Base-by-base conservation (phyloP, 2,113 vertebrate species). In the Oreochromis tanganicae region DNA sequence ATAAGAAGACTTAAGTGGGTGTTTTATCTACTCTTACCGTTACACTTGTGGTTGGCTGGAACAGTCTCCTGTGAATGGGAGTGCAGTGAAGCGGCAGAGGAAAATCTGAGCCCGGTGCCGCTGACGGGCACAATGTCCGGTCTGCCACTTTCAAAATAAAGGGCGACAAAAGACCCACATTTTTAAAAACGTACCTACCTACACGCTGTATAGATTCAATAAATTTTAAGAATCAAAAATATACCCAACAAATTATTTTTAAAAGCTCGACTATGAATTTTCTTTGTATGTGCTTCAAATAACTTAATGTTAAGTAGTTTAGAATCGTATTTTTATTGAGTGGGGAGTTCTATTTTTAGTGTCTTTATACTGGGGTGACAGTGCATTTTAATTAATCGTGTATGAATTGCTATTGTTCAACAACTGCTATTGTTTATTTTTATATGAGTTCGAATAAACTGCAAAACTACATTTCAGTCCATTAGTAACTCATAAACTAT, bases 11-110 rank as follows among this genome's bases (percentile, higher is more conserved):
- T 90, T 79, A 14, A 5, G 1, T 1, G 5, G 50, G 9, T 82
- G 29, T 88, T 92, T 86, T 0, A 16, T 9, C 14, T 27, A 85
- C 57, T 85, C 96, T 96, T 96, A 97, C 96, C 96, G 91, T 95
- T 85, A 34, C 54, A 61, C 83, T 83, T 52, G 59, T 80, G 27
- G 48, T 27, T 38, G 5, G 55, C 32, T 83, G 46, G 61, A 87
- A 86, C 83, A 87, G 83, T 82, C 87, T 91, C 90, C 86, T 88
- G 84, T 79, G 95, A 95, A 95, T 87, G 94, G 83, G 89, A 86
- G 89, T 21, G 88, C 73, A 93, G 81, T 87, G 82, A 88, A 80
- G 86, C 59, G 3, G 52, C 13, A n/a, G 27, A 83, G 80, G 29
- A 88, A 91, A 92, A 80, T 81, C 82, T 87, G 59, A 83, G 78